Conservation (phyloP, 2,888 invertebrate species). For the Napeogenes sylphis region DNA sequence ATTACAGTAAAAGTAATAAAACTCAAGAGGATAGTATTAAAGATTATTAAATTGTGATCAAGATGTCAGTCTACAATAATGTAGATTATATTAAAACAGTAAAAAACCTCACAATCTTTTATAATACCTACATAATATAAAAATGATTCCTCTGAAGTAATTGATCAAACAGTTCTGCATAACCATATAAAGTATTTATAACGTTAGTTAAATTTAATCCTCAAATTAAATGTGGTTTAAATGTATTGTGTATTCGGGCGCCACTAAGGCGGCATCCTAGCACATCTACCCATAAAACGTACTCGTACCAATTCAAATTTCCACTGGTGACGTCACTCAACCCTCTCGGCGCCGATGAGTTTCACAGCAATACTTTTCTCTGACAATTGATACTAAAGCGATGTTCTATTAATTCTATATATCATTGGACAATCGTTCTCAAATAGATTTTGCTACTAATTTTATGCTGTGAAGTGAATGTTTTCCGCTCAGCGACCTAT, state of each 20-base stretch:
- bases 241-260: slow-evolving; percentile 11
- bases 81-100: too few relatives aligned
- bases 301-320: slow-evolving; percentile 34
- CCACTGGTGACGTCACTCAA: slow-evolving; percentile 34
- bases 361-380: slow-evolving; percentile 12
- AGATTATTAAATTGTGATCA: too few relatives aligned
- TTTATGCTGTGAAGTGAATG: slow-evolving; percentile 5
- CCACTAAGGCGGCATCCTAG: slow-evolving; percentile 26
- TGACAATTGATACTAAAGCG: slow-evolving; percentile 16
- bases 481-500: slow-evolving; percentile 23
- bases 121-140: too few relatives aligned
- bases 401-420: slow-evolving; percentile 13
- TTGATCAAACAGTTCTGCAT: too few relatives aligned
- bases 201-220: neutral
- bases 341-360: slow-evolving; percentile 29
- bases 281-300: slow-evolving; percentile 32
- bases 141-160: too few relatives aligned
- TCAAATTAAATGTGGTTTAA: slow-evolving; percentile 6
- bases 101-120: too few relatives aligned
- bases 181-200: neutral
- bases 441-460: too few relatives aligned
- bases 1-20: too few relatives aligned
- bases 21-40: too few relatives aligned
- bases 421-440: slow-evolving; percentile 28
- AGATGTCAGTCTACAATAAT: too few relatives aligned